These are phyloP conservation scores for Todiramphus saurophagus DNA, from an alignment of 2,113 vertebrate species.

Conservation along the genomic window DNA sequence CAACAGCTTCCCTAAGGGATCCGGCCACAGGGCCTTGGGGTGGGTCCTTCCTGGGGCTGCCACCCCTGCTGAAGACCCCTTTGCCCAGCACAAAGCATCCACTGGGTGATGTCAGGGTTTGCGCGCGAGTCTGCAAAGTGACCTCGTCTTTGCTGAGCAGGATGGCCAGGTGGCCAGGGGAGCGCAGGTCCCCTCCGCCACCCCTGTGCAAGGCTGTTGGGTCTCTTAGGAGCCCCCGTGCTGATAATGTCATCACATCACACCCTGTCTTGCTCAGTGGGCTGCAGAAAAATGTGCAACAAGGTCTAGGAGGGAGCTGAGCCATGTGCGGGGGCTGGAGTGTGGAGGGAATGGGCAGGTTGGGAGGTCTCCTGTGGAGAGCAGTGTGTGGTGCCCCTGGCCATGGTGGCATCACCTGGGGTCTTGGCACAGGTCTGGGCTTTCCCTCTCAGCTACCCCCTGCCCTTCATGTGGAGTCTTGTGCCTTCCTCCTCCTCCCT, in stretches of 20 bases:
- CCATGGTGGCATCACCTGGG: rapidly evolving
- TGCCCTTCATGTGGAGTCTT: not conserved
- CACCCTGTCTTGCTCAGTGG: rapidly evolving
- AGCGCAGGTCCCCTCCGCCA: not conserved
- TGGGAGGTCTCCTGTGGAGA: not conserved
- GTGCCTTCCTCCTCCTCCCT: slow-evolving; percentile 3
- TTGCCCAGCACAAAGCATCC: not conserved
- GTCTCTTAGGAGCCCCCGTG: not conserved
- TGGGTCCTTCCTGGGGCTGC: not conserved
- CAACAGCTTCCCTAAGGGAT: not conserved
- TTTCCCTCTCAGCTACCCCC: not conserved
- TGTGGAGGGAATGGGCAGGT: not conserved
- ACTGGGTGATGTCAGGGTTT: rapidly evolving
- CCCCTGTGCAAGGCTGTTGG: rapidly evolving
- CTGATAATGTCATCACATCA: rapidly evolving
- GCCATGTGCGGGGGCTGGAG: not conserved
- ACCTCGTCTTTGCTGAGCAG: not conserved
- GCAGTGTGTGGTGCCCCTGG: rapidly evolving
- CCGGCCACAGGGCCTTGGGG: rapidly evolving
- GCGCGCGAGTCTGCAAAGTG: rapidly evolving
- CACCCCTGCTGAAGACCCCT: too few species aligned
- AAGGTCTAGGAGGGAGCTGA: not conserved
- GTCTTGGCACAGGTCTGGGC: not conserved
- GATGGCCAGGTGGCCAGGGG: not conserved
- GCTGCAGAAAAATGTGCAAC: rapidly evolving